These are phyloP conservation scores for Colius striatus DNA, from an alignment of 2,113 vertebrate genomes.

Conservation along the genomic window DNA sequence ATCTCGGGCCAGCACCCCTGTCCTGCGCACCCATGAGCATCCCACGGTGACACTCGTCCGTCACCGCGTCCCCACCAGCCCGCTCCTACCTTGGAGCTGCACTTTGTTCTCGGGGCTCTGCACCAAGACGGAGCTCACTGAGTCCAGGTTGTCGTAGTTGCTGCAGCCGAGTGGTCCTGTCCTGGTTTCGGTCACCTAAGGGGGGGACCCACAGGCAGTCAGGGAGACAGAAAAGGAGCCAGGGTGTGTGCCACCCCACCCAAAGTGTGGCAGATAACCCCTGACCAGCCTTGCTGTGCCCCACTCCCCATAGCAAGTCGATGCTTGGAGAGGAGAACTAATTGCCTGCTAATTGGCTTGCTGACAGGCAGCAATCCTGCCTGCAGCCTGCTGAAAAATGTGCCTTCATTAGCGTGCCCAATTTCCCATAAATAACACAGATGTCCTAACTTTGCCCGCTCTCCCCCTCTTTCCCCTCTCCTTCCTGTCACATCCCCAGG, in stretches of 20 bases:
- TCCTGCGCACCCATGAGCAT: not conserved
- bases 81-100: constrained; percentile 88
- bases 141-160: constrained; percentile 99
- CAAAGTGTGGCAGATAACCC: not conserved
- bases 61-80: not conserved
- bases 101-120: constrained; percentile 99
- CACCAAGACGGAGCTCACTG: constrained; percentile 96
- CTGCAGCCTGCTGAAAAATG: constrained; percentile 53
- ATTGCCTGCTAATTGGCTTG: constrained; percentile 74
- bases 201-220: constrained; percentile 4
- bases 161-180: constrained; percentile 97
- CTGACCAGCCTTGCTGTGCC: not conserved
- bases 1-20: not conserved
- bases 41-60: fast-evolving
- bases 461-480: not conserved
- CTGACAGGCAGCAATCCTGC: constrained; percentile 60
- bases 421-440: constrained; percentile 52
- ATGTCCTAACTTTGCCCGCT: not conserved
- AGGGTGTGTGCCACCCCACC: fast-evolving
- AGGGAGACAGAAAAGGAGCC: not conserved
- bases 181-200: constrained; percentile 95
- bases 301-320: not conserved
- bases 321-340: constrained; percentile 39
- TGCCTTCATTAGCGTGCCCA: constrained; percentile 58
- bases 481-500: not conserved